Evolutionary conservation across 1,140 invertebrate genomes (phyloP), one percentile per base, ranked within the genome.

Genomic region (Anadara kagoshimensis): DNA sequence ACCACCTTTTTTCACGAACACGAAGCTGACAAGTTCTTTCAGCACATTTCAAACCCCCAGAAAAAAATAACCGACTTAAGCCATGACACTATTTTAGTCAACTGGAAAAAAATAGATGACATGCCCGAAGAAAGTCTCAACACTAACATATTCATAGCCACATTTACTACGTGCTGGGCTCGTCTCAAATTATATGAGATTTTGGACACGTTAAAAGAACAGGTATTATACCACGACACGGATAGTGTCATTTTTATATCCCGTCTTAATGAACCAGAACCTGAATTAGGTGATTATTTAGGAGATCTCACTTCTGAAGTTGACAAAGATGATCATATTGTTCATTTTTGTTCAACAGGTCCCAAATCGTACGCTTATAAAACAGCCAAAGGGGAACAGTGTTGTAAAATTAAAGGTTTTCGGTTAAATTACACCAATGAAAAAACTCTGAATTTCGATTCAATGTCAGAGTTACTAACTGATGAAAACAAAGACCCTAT

Each of bases 221-320:
- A 81, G n/a, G 84, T 85, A 7, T 64, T 90, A 12, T 90, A 91
- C 70, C 86, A 75, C 36, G 90, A 90, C 68, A 91, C 89, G 8
- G 89, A 90, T 49, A 54, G 54, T 59, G 62, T 76, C 11, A 65
- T 77, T 22, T 79, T 73, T 57, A 24, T 58, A 7, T 65, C 36
- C 54, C 29, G 44, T 7, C 14, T 18, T 8, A 57, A 61, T 16
- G 29, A 69, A 53, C 73, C 69, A 12, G 16, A 44, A n/a, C 61
- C 62, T 16, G 11, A n/a, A 29, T 20, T 59, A 20, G 69, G 65
- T 54, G 69, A 76, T 54, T 74, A 56, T 59, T 67, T 76, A 20
- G 74, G 79, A 5, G 61, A 78, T 36, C 36, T 76, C 1, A 79
- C 76, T 4, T 62, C 69, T 24, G 73, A 78, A 49, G 49, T 76